phyloP scores from a whole-genome alignment of 1,140 invertebrate species.

The Temnothorax nylanderi region DNA sequence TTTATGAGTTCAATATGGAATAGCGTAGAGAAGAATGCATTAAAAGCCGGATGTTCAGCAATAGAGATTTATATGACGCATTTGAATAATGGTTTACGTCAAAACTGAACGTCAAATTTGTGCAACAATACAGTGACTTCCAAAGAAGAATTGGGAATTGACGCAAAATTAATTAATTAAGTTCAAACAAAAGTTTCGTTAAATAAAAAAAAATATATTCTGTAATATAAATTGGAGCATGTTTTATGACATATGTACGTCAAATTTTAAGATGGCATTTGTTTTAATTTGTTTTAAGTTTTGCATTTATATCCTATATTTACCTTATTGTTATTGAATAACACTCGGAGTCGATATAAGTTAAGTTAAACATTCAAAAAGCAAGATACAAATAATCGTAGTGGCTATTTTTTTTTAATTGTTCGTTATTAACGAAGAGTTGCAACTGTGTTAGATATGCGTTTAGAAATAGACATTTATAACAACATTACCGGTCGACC shows the following conservation, averaged over 20 bases:
- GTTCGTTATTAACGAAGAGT: background rate
- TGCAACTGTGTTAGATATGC: background rate
- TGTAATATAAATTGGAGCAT: background rate
- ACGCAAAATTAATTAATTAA: background rate
- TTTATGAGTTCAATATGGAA: conserved; percentile 94
- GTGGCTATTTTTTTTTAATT: background rate
- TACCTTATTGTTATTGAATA: conserved; percentile 12
- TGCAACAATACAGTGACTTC: background rate
- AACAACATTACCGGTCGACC: conserved; percentile 10
- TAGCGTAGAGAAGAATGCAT: conserved; percentile 91
- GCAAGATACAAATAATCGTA: background rate
- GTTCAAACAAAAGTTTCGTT: conserved; percentile 16
- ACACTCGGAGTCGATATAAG: background rate
- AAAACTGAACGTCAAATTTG: conserved; percentile 66
- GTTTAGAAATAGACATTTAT: background rate
- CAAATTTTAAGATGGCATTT: background rate
- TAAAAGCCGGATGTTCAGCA: conserved; percentile 89
- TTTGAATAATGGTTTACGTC: conserved; percentile 65
- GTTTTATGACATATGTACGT: too few species aligned
- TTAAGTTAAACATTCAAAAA: background rate
- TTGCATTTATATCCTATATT: background rate
- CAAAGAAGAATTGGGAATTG: background rate
- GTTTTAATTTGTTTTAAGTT: background rate
- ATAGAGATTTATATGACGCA: conserved; percentile 87
- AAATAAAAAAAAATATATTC: background rate